These are phyloP conservation scores for Brachionus asplanchnoidis DNA, from an alignment of 1,140 invertebrate species.

Conservation along the genomic window DNA sequence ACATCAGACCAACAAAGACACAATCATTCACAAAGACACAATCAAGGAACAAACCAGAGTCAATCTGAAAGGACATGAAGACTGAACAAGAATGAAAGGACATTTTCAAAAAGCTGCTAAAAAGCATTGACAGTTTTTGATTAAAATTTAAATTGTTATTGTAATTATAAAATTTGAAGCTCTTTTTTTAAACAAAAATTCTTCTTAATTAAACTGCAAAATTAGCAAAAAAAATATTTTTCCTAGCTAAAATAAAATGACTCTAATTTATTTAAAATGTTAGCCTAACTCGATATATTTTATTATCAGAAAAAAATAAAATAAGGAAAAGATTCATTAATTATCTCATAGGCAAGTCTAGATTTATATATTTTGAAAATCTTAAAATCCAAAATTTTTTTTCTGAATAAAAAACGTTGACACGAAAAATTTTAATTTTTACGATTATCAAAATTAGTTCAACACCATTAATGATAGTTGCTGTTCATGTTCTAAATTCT, in stretches of 20 bases:
- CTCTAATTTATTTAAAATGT: neutral
- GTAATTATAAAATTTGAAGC: too few species aligned
- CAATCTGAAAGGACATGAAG: too few species aligned
- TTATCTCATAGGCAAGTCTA: neutral
- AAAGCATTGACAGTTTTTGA: too few species aligned
- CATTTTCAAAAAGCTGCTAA: too few species aligned
- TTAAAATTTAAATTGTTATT: too few species aligned
- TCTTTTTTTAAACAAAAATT: too few species aligned
- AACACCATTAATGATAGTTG: constrained; percentile 17
- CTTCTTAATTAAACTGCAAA: too few species aligned
- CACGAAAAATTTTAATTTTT: neutral
- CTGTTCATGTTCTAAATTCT: constrained; percentile 35
- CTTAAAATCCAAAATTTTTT: neutral
- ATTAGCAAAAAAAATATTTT: too few species aligned
- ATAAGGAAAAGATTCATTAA: neutral
- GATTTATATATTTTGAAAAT: neutral
- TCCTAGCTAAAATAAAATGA: neutral
- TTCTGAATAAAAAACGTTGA: constrained; percentile 5
- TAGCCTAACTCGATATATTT: neutral
- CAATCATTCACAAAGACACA: too few species aligned
- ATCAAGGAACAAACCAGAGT: too few species aligned
- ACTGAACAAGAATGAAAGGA: too few species aligned
- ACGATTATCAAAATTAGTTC: neutral
- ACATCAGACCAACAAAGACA: too few species aligned
- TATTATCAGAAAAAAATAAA: neutral